Percentiles rank a stretch among this genome's conserved stretches.
Conservation (phyloP, 2,888 invertebrate species). For the Julus scanicus region DNA sequence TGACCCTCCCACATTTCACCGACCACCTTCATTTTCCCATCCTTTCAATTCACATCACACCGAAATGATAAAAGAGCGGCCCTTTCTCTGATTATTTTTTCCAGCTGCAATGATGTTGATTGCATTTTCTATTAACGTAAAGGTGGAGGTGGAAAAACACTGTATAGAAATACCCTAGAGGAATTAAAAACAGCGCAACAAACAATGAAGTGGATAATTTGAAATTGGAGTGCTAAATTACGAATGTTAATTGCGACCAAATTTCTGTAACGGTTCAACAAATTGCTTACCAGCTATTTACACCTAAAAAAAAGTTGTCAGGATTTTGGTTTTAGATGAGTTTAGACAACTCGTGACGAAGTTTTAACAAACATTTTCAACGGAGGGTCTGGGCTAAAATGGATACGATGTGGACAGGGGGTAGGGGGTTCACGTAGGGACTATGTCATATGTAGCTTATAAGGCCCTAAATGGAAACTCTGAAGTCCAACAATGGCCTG, state of each 20-base stretch:
- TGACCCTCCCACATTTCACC: neutral
- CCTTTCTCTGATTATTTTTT: constrained; percentile 31
- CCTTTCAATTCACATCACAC: constrained; percentile 30
- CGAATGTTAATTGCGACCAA: constrained; percentile 30
- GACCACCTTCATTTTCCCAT: neutral
- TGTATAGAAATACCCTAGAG: neutral
- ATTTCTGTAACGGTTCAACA: constrained; percentile 4
- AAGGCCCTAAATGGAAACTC: too few relatives aligned
- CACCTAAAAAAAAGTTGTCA: too few relatives aligned
- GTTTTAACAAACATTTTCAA: too few relatives aligned
- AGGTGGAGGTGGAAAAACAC: neutral
- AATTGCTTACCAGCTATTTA: neutral
- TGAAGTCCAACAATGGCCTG: too few relatives aligned
- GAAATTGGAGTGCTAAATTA: constrained; percentile 19
- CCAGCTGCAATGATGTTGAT: neutral
- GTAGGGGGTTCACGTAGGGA: too few relatives aligned
- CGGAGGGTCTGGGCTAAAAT: too few relatives aligned
- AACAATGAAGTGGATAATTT: constrained; percentile 30
- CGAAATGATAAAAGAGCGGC: constrained; percentile 20
- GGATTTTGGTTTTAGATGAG: too few relatives aligned
- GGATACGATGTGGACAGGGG: too few relatives aligned
- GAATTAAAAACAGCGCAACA: neutral
- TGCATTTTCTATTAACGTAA: constrained; percentile 35
- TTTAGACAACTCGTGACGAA: too few relatives aligned
- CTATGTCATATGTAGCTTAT: too few relatives aligned